Base-by-base conservation (phyloP, 1,140 invertebrate species). In the Ceratina australensis region DNA sequence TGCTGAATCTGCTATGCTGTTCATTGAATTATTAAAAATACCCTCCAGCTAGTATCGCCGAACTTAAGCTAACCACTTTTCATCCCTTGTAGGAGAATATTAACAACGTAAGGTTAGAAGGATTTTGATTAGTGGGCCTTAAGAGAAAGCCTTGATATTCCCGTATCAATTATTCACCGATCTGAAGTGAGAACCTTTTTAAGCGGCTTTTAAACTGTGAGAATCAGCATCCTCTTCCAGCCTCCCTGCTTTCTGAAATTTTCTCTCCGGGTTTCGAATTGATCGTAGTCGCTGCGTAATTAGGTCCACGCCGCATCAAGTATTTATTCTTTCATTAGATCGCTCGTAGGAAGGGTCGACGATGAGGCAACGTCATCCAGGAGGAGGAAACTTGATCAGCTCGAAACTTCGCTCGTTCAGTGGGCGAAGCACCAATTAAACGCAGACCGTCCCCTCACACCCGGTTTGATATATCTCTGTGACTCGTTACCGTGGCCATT, bases 131-230 rank as follows among this genome's bases (percentile, higher is more conserved):
- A n/a, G 33, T 42, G 5, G 33, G 33, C 8, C 10, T 42, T 42
- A 42, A 42, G 33, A 42, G 33, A 69, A 78, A 72, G 57, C 80
- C 78, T 63, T 73, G 81, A 86, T 81, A 80, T 79, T 76, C 72
- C 63, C 33, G 33, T 79, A 87, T 90, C 82, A 90, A 89, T 90
- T 90, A 90, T 89, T 90, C 87, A 89, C 57, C 72, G 73, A 84
- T 85, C 69, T 79, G 86, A 83, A 86, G 81, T 69, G 82, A 75
- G 79, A 77, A 84, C 76, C 88, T 89, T 87, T 86, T 87, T 83
- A 85, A 77, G 71, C 67, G 68, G 64, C 82, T 76, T 82, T 72
- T n/a, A 22, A 49, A 50, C 49, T 60, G 68, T 26, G 72, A 69
- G 77, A 81, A 81, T 78, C 76, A n/a, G 47, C 73, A 72, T 74